phyloP scores from a whole-genome alignment of 2,113 vertebrate species.

The Prochilodus magdalenae region DNA sequence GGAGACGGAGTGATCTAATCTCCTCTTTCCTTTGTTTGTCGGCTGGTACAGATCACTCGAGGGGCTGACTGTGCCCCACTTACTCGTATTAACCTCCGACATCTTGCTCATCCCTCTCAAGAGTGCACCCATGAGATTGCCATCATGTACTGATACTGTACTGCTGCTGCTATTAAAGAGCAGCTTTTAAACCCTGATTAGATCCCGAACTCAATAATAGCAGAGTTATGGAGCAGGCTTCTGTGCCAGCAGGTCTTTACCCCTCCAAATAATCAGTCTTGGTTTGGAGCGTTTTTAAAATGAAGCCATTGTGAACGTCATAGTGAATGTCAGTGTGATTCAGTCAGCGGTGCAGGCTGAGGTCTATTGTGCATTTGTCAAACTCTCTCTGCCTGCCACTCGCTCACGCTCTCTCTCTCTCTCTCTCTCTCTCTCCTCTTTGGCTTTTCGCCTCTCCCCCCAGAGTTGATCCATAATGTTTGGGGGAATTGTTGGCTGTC shows the following conservation, averaged over 20 bases:
- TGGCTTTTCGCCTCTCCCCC: not conserved
- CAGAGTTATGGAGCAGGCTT: constrained; percentile 57
- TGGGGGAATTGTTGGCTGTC: constrained; percentile 53
- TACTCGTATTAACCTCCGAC: not conserved
- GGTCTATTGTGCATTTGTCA: constrained; percentile 60
- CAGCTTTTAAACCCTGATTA: constrained; percentile 60
- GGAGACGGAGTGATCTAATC: not conserved
- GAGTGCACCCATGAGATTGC: not conserved
- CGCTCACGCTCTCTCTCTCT: not conserved
- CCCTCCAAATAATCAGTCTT: constrained; percentile 66
- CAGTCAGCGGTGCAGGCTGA: not conserved
- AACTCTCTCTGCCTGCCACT: constrained; percentile 57
- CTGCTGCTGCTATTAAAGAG: constrained; percentile 58
- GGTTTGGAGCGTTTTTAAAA: constrained; percentile 60
- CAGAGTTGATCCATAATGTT: constrained; percentile 20
- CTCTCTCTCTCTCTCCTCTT: not conserved
- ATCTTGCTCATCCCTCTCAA: not conserved
- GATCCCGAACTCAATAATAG: constrained; percentile 65
- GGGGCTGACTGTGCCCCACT: not conserved
- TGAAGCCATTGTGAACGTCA: constrained; percentile 59
- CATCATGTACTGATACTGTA: constrained; percentile 1
- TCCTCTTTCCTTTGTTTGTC: not conserved
- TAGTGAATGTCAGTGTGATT: constrained; percentile 27
- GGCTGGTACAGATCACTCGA: not conserved
- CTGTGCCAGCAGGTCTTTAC: constrained; percentile 53